A percentile compares a stretch with the other conserved stretches of the same genome.
Evolutionary conservation across 2,888 invertebrate genomes (phyloP).

Genomic region (Nephrocerus scutellatus): DNA sequence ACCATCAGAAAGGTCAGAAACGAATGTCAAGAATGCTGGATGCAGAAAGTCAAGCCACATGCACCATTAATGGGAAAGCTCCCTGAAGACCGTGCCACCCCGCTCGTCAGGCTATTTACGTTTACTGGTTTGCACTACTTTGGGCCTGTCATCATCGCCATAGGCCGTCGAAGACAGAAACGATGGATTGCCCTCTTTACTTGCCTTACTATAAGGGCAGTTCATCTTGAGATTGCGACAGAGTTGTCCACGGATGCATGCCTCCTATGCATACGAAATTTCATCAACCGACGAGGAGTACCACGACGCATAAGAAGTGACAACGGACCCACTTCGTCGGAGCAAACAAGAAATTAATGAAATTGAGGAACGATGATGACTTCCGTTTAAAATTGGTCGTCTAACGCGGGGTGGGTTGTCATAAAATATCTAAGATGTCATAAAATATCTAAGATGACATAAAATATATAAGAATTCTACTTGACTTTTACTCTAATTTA

Average conservation of each 20-base stretch:
- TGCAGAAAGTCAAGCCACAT: conserved; percentile 4
- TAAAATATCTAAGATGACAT: no score
- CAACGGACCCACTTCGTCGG: conserved; percentile 18
- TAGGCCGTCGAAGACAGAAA: conserved; percentile 12
- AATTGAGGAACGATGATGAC: no score
- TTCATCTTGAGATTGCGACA: conserved; percentile 13
- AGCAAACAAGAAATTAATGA: conserved; percentile 12
- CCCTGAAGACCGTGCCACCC: conserved; percentile 5
- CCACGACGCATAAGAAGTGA: conserved; percentile 12
- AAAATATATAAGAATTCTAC: no score
- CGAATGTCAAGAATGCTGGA: conserved; percentile 14
- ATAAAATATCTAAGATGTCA: no score
- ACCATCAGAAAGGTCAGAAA: conserved; percentile 4
- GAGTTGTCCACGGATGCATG: conserved; percentile 2
- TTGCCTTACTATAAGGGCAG: conserved; percentile 17
- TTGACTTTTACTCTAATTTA: no score
- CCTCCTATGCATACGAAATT: conserved; percentile 7
- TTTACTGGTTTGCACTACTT: conserved; percentile 22
- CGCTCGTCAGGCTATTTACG: conserved; percentile 16
- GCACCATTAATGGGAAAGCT: conserved; percentile 18
- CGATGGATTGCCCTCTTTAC: conserved; percentile 21
- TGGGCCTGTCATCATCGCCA: conserved; percentile 14
- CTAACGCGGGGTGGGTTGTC: no score
- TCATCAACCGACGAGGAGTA: conserved; percentile 5
- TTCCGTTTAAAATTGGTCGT: no score